Percentiles rank a stretch among this genome's conserved stretches.
Conservation (phyloP, 2,797 vertebrate species). For the Xerus rutilus region DNA sequence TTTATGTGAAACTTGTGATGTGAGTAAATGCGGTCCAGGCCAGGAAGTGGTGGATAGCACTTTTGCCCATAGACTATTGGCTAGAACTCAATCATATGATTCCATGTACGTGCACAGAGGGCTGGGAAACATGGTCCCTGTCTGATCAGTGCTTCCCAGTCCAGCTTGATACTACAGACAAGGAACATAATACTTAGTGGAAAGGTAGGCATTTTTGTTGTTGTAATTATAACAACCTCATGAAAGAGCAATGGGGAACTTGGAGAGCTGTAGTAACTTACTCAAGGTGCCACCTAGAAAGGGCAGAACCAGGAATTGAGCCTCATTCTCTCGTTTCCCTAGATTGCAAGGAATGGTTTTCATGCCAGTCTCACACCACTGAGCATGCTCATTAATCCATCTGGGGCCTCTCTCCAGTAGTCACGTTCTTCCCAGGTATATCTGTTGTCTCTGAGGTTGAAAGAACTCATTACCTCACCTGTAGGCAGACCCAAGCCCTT, state of each 20-base stretch:
- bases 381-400: no score
- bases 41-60: neutral
- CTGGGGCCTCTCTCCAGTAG: neutral
- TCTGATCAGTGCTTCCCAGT: neutral
- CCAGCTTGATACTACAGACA: fast-evolving
- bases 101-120: neutral
- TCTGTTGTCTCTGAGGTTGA: neutral
- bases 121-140: neutral
- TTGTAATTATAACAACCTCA: no score
- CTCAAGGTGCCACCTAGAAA: neutral
- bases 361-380: neutral
- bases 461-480: neutral
- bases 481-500: neutral
- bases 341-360: neutral
- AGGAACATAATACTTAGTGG: neutral
- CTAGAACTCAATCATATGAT: neutral
- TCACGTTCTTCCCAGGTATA: fast-evolving
- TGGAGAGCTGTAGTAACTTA: neutral
- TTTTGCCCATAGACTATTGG: neutral
- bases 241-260: neutral
- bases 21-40: neutral
- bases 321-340: neutral
- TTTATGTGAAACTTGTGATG: neutral
- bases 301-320: neutral
- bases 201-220: neutral